Evolutionary conservation across 2,113 vertebrate genomes (phyloP).

Genomic region (Pluvialis apricaria): DNA sequence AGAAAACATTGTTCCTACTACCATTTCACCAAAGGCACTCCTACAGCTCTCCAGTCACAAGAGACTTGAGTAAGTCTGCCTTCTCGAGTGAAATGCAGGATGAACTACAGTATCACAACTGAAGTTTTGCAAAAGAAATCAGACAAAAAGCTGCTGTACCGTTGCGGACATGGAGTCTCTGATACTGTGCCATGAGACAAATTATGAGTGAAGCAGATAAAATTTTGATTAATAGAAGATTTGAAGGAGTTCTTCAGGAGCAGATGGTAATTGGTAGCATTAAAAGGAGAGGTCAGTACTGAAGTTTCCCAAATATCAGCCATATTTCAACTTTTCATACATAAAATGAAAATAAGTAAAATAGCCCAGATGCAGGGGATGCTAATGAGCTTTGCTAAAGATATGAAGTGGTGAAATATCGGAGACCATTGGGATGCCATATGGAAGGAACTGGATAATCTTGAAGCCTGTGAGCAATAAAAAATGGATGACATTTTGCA

Average conservation of each 20-base stretch:
- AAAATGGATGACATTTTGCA: neutral
- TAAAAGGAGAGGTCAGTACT: neutral
- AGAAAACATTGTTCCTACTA: neutral
- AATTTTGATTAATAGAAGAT: neutral
- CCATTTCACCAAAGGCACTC: neutral
- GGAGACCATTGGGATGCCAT: neutral
- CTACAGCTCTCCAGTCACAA: constrained; percentile 32
- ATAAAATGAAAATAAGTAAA: neutral
- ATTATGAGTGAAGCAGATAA: neutral
- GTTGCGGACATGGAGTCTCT: neutral
- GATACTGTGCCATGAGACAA: neutral
- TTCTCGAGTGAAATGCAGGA: neutral
- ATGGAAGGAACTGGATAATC: neutral
- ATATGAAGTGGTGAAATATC: neutral
- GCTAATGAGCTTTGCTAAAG: neutral
- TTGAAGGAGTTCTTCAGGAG: neutral
- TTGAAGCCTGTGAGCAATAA: neutral
- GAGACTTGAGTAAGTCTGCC: neutral
- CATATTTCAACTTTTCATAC: neutral
- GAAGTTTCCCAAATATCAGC: neutral
- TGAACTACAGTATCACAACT: neutral
- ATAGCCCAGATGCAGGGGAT: neutral
- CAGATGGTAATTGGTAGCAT: neutral
- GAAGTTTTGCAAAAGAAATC: neutral
- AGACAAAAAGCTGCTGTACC: neutral